These are phyloP conservation scores for Aphelenchoides besseyi DNA, from an alignment of 1,140 invertebrate genomes.

Conservation along the genomic window DNA sequence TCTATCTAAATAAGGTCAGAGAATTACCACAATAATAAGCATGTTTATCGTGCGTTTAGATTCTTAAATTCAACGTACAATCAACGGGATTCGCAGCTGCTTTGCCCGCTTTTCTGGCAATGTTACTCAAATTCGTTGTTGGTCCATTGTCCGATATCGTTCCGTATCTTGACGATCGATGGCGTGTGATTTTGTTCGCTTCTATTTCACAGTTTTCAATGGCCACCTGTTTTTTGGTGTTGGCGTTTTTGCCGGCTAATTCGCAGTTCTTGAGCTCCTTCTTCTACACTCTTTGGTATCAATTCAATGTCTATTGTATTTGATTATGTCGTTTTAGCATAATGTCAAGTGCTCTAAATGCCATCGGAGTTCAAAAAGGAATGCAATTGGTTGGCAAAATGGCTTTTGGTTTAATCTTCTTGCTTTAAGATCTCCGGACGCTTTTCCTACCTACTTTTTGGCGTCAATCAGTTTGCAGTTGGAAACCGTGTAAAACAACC, in stretches of 20 bases:
- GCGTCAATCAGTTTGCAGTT: background rate
- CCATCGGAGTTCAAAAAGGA: background rate
- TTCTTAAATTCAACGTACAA: slow-evolving; percentile 25
- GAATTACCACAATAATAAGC: background rate
- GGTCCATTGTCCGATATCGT: slow-evolving; percentile 20
- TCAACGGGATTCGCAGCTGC: slow-evolving; percentile 27
- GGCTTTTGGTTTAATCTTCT: background rate
- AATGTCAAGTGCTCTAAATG: background rate
- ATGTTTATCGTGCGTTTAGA: background rate
- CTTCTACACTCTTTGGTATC: no score
- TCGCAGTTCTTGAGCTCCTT: background rate
- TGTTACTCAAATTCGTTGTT: slow-evolving; percentile 20
- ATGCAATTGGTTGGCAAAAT: background rate
- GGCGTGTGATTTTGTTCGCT: slow-evolving; percentile 22
- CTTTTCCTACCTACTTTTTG: background rate
- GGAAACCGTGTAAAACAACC: background rate
- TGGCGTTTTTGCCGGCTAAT: slow-evolving; percentile 19
- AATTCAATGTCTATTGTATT: no score
- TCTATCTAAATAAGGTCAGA: slow-evolving; percentile 37
- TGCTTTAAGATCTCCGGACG: background rate
- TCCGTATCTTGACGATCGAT: slow-evolving; percentile 1
- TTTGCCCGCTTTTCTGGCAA: slow-evolving; percentile 21
- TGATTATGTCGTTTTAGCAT: background rate
- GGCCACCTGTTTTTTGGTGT: slow-evolving; percentile 4
- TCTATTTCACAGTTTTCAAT: slow-evolving; percentile 23